Base-by-base conservation (phyloP, 2,888 invertebrate genomes). In the Gastracanthus pulcherrimus region DNA sequence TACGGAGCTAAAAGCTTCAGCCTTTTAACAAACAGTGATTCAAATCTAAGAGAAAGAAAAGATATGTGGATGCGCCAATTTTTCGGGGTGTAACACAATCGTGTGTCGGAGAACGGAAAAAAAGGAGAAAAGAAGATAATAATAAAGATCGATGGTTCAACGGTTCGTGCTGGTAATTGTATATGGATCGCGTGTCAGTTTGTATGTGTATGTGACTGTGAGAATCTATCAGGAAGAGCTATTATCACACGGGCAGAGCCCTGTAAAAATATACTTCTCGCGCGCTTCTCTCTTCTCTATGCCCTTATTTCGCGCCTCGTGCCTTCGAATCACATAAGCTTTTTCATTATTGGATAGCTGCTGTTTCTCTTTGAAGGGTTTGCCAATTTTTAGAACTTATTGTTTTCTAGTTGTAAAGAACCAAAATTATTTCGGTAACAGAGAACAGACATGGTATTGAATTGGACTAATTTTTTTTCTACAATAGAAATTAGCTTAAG, bases 221-320 rank as follows among this genome's bases (percentile, higher is more conserved):
- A 74, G 13, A 72, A 64, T 74, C 41, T 85, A 86, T 88, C 88
- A 89, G 91, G 91, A 91, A 91, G 91, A 91, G 87, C 90, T 89
- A 88, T 88, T 90, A 90, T 91, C 90, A 91, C 91, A 85, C 89
- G 90, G 89, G 90, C 89, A 82, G 87, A 84, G 88, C 90, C 90
- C 90, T 91, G 91, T 90, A 91, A 90, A 91, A 91, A 91, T 90
- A 91, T 90, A 91, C 86, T 88, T 87, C 88, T 87, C 48, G 55
- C 48, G 55, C 31, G 9, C 76, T 66, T 60, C 16, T 29, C 23
- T 38, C 51, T 74, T 69, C 62, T 31, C 36, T 77, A 69, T 23
- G 26, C 23, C 29, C 26, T 45, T 71, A 23, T 55, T 55, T 51
- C 36, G 26, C 23, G 29, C 45, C 6, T 26, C 26, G 9, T 16